These are phyloP conservation scores for Rambutsinella grinnellia DNA, from an alignment of 2,888 invertebrate genomes.

Conservation along the genomic window DNA sequence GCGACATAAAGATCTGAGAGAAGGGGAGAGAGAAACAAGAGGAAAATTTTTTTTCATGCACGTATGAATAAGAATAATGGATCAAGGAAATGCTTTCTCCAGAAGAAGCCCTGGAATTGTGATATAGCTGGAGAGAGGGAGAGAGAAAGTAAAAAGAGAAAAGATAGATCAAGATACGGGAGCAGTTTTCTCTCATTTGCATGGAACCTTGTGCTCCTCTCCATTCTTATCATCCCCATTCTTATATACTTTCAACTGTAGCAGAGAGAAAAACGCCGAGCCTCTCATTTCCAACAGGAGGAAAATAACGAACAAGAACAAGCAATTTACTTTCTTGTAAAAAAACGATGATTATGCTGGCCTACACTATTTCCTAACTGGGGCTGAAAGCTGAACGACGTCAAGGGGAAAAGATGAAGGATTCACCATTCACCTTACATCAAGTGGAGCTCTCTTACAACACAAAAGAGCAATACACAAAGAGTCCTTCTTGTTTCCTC, in stretches of 20 bases:
- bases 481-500: background rate
- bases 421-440: background rate
- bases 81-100: slow-evolving; percentile 47
- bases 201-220: slow-evolving; percentile 24
- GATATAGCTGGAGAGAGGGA: slow-evolving; percentile 38
- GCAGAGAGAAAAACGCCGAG: background rate
- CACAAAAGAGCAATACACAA: background rate
- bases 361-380: background rate
- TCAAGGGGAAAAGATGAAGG: background rate
- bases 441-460: background rate
- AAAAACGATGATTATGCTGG: slow-evolving; percentile 3
- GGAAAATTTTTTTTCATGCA: slow-evolving; percentile 54
- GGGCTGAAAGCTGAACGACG: background rate
- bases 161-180: slow-evolving; percentile 39
- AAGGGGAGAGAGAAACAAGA: background rate
- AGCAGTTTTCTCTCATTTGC: slow-evolving; percentile 46
- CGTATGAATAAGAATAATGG: slow-evolving; percentile 61
- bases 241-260: background rate
- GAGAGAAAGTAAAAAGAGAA: slow-evolving; percentile 15
- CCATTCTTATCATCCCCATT: background rate
- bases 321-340: background rate
- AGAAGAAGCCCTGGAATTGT: background rate
- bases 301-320: background rate
- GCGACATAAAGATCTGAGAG: background rate
- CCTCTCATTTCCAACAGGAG: background rate